Conservation (phyloP, 2,888 invertebrate species). For the Hemithea aestivaria region DNA sequence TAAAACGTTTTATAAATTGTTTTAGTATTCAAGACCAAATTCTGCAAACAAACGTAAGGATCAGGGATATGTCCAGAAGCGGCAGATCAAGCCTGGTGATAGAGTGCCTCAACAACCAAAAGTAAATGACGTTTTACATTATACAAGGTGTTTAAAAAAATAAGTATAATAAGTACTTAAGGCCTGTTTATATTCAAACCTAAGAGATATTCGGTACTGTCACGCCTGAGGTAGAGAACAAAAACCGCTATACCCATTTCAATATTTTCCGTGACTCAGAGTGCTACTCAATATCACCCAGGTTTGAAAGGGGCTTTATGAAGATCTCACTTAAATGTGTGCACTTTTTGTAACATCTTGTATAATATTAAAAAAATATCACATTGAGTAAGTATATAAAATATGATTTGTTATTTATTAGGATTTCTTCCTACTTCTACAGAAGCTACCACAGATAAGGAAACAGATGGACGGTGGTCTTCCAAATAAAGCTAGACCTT, state of each 20-base stretch:
- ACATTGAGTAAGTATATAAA: too few species aligned
- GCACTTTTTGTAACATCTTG: background rate
- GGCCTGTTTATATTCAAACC: too few species aligned
- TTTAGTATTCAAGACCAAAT: conserved; percentile 40
- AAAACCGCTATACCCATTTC: too few species aligned
- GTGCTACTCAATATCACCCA: too few species aligned
- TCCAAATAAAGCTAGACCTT: conserved; percentile 28
- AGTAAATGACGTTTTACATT: conserved; percentile 4
- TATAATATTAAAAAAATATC: background rate
- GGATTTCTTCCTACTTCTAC: conserved; percentile 4
- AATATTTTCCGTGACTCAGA: too few species aligned
- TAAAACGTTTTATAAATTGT: too few species aligned
- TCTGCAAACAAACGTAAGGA: conserved; percentile 42
- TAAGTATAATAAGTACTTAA: too few species aligned
- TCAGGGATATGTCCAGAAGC: conserved; percentile 5
- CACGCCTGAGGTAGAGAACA: too few species aligned
- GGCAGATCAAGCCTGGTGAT: conserved; percentile 10
- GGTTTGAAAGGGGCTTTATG: too few species aligned
- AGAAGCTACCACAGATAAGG: conserved; percentile 38
- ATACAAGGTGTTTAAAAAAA: too few species aligned
- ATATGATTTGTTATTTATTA: background rate
- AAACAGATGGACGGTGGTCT: conserved; percentile 18
- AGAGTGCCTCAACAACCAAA: conserved; percentile 8
- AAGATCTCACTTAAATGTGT: too few species aligned
- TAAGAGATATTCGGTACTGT: too few species aligned